Evolutionary conservation across 1,140 invertebrate species (phyloP).

Genomic region (Brachionus asplanchnoidis): DNA sequence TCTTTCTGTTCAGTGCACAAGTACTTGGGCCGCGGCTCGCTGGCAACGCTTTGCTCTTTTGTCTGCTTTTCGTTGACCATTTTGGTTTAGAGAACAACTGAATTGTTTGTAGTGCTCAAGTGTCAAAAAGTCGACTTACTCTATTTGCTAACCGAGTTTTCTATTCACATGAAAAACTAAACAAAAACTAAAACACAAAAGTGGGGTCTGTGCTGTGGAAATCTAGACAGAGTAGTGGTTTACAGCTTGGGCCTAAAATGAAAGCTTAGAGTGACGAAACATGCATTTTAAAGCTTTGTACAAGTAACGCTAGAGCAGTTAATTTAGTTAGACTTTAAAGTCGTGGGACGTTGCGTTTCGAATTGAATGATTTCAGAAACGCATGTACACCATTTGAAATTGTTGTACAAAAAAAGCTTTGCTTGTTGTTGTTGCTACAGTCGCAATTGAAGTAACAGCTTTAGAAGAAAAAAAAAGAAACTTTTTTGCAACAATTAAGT

Average conservation of each 20-base stretch:
- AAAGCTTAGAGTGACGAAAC: not conserved
- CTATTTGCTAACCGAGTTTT: not conserved
- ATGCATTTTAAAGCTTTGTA: not conserved
- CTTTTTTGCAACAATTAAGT: not conserved
- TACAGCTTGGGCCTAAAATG: not conserved
- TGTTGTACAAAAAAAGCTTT: not conserved
- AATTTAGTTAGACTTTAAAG: not conserved
- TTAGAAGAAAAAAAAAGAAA: not conserved
- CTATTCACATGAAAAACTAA: not conserved
- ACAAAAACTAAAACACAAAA: not conserved
- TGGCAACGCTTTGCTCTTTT: not conserved
- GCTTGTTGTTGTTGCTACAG: not conserved
- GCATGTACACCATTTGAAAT: not conserved
- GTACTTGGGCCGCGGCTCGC: not conserved
- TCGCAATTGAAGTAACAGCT: not conserved
- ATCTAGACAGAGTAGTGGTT: not conserved
- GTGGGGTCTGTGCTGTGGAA: not conserved
- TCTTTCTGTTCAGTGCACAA: constrained; percentile 18
- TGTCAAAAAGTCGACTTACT: not conserved
- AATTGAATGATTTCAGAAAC: not conserved
- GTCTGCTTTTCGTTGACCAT: not conserved
- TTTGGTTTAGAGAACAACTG: not conserved
- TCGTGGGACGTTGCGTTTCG: not conserved
- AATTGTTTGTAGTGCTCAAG: not conserved
- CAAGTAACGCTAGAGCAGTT: not conserved